A percentile compares a stretch with the other conserved stretches of the same genome.
phyloP scores from a whole-genome alignment of 2,113 vertebrate genomes.

The Xenopus borealis region DNA sequence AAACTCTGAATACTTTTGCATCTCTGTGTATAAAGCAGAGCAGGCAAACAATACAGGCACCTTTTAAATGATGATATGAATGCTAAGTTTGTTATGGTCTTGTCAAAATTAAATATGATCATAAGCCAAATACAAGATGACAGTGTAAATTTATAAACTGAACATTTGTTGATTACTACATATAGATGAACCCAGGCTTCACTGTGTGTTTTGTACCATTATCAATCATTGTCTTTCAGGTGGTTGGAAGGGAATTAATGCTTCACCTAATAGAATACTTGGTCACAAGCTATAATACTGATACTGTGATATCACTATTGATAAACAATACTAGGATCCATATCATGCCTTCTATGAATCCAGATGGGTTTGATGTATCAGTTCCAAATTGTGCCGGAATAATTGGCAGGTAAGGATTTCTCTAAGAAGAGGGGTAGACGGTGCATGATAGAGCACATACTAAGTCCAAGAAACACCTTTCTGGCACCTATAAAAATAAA shows the following conservation, averaged over 20 bases:
- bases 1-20: too few relatives aligned
- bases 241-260: slow-evolving; percentile 82
- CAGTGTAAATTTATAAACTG: too few relatives aligned
- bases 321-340: slow-evolving; percentile 82
- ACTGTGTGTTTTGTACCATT: background rate
- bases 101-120: too few relatives aligned
- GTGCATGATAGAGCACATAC: too few relatives aligned
- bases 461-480: too few relatives aligned
- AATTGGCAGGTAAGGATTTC: slow-evolving; percentile 72
- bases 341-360: slow-evolving; percentile 93
- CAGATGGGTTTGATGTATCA: slow-evolving; percentile 83
- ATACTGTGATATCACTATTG: slow-evolving; percentile 66
- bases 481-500: background rate
- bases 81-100: too few relatives aligned
- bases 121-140: too few relatives aligned
- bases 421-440: too few relatives aligned
- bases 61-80: too few relatives aligned
- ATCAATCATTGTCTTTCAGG: slow-evolving; percentile 57
- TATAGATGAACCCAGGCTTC: background rate
- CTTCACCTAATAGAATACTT: slow-evolving; percentile 85
- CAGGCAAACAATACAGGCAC: too few relatives aligned
- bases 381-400: slow-evolving; percentile 64
- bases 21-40: too few relatives aligned
- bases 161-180: too few relatives aligned
- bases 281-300: slow-evolving; percentile 67